Conservation (phyloP, 2,888 invertebrate species). For the Morinoia aosen region DNA sequence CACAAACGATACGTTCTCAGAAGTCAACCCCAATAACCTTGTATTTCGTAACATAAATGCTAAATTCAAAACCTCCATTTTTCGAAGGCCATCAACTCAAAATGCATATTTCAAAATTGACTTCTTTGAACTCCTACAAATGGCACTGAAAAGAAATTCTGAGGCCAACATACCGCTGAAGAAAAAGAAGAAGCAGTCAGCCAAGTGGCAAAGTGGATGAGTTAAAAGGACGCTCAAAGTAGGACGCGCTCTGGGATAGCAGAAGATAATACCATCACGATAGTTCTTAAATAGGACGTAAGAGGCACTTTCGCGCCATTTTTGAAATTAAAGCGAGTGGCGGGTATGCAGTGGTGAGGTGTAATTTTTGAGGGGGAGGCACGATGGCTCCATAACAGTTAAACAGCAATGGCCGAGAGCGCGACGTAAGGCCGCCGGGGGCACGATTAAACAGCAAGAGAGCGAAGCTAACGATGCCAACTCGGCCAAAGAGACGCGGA, state of each 20-base stretch:
- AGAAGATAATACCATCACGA: not conserved
- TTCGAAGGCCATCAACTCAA: not conserved
- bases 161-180: not conserved
- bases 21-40: not conserved
- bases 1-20: not conserved
- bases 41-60: not conserved
- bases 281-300: slow-evolving; percentile 46
- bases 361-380: slow-evolving; percentile 45
- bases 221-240: not conserved
- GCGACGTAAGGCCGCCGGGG: not conserved
- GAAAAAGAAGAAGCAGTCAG: not conserved
- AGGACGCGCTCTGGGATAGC: not conserved
- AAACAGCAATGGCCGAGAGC: slow-evolving; percentile 36
- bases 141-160: not conserved
- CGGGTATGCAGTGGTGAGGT: slow-evolving; percentile 41
- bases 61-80: not conserved
- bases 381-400: slow-evolving; percentile 43
- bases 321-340: slow-evolving; percentile 45
- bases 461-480: slow-evolving; percentile 31
- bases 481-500: slow-evolving; percentile 35
- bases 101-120: not conserved
- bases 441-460: slow-evolving; percentile 43
- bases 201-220: slow-evolving; percentile 12
- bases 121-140: not conserved
- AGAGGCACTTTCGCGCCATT: slow-evolving; percentile 20